Conservation (phyloP, 2,113 vertebrate species). For the Cinclus cinclus region DNA sequence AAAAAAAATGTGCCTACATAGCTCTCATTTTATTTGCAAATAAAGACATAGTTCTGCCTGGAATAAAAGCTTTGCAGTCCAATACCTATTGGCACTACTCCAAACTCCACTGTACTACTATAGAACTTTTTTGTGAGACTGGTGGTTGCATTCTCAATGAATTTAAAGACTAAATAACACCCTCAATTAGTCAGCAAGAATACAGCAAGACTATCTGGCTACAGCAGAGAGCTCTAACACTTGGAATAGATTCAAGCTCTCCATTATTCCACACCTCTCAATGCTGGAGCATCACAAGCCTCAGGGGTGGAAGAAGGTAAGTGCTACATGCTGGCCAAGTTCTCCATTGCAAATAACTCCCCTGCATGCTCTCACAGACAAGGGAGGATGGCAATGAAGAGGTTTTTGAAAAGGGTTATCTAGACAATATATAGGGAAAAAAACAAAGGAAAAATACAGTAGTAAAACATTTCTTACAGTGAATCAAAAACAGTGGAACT, state of each 20-base stretch:
- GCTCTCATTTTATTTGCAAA: neutral
- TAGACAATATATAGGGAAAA: neutral
- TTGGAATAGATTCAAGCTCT: neutral
- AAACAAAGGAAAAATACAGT: neutral
- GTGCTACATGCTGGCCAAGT: neutral
- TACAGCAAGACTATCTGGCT: conserved; percentile 4
- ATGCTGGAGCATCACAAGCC: neutral
- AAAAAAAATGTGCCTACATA: neutral
- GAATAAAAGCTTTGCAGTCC: neutral
- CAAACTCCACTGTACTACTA: neutral
- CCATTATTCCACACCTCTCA: neutral
- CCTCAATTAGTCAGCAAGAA: conserved; percentile 25
- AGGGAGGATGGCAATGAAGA: neutral
- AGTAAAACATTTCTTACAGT: neutral
- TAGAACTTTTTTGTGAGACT: neutral
- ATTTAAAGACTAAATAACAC: conserved; percentile 3
- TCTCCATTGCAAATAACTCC: neutral
- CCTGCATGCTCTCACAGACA: neutral
- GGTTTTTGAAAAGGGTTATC: neutral
- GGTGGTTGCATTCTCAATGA: neutral
- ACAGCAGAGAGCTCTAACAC: neutral
- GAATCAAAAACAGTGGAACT: neutral
- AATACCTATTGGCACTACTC: neutral
- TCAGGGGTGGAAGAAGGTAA: neutral
- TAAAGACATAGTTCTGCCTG: neutral